Conservation (phyloP, 2,888 invertebrate species). For the Nephrotoma flavescens region DNA sequence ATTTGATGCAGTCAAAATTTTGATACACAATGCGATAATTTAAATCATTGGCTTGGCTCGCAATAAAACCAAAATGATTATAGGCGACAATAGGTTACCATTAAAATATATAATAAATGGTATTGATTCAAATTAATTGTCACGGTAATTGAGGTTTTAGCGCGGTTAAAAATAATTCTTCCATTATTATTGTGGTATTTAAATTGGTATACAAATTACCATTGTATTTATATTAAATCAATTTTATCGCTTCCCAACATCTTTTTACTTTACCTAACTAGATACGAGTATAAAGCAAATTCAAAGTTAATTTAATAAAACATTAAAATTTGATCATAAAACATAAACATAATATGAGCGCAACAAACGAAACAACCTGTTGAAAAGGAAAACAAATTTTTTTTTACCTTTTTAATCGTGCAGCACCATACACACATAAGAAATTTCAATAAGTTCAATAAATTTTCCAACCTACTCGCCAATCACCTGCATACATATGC, state of each 20-base stretch:
- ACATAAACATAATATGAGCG: background rate
- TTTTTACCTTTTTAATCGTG: background rate
- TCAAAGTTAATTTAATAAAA: background rate
- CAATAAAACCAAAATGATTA: no score
- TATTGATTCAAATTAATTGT: background rate
- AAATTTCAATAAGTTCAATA: background rate
- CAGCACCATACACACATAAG: background rate
- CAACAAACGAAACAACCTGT: background rate
- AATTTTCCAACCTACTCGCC: background rate
- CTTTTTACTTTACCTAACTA: background rate
- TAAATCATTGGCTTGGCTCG: no score
- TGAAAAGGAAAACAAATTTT: background rate
- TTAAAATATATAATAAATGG: background rate
- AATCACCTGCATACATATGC: background rate
- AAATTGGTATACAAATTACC: background rate
- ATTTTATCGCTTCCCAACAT: background rate
- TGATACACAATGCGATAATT: no score
- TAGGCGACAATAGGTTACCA: no score
- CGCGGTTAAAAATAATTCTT: background rate
- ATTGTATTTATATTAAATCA: background rate
- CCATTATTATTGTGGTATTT: background rate
- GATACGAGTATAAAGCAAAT: background rate
- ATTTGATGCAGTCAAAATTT: no score
- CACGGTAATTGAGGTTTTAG: background rate
- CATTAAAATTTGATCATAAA: background rate